phyloP scores from a whole-genome alignment of 2,888 invertebrate species.

The Halictus quadricinctus region DNA sequence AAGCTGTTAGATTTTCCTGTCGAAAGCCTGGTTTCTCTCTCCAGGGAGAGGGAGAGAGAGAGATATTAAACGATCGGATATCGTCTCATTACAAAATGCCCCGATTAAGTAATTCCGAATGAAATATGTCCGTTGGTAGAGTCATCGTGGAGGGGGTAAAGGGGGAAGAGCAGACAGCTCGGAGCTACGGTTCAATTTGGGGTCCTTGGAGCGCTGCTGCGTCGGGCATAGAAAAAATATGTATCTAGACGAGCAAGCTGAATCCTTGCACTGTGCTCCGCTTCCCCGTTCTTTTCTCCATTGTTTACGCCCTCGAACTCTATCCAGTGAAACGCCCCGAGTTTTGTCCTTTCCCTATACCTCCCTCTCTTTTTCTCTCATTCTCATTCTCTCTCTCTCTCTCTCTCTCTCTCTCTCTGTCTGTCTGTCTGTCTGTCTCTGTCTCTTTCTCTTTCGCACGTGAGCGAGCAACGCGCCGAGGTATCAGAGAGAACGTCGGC shows the following conservation, averaged over 20 bases:
- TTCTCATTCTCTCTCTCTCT: conserved; percentile 1
- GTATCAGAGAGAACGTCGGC: conserved; percentile 30
- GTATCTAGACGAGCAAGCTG: conserved; percentile 14
- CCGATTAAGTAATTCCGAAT: conserved; percentile 29
- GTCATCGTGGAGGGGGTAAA: not conserved
- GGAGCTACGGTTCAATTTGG: conserved; percentile 11
- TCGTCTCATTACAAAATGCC: not conserved
- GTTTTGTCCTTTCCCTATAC: conserved; percentile 32
- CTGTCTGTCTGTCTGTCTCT: not conserved
- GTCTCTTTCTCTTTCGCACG: conserved; percentile 20
- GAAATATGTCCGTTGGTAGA: not conserved
- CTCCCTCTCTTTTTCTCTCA: not conserved
- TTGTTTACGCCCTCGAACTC: conserved; percentile 65
- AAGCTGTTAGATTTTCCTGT: conserved; percentile 26
- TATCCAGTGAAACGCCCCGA: conserved; percentile 41
- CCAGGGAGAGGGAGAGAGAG: not conserved
- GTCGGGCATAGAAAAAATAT: conserved; percentile 38
- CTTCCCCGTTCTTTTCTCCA: conserved; percentile 42
- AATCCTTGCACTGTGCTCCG: conserved; percentile 28
- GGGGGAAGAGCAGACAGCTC: not conserved
- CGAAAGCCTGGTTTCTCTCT: not conserved
- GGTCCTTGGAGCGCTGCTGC: conserved; percentile 21
- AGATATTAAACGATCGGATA: not conserved
- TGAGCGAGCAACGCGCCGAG: conserved; percentile 15
- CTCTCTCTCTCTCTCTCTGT: conserved; percentile 22